A percentile compares a stretch with the other conserved stretches of the same genome.
phyloP scores from a whole-genome alignment of 2,113 vertebrate genomes.

The Myanophis thanlyinensis region DNA sequence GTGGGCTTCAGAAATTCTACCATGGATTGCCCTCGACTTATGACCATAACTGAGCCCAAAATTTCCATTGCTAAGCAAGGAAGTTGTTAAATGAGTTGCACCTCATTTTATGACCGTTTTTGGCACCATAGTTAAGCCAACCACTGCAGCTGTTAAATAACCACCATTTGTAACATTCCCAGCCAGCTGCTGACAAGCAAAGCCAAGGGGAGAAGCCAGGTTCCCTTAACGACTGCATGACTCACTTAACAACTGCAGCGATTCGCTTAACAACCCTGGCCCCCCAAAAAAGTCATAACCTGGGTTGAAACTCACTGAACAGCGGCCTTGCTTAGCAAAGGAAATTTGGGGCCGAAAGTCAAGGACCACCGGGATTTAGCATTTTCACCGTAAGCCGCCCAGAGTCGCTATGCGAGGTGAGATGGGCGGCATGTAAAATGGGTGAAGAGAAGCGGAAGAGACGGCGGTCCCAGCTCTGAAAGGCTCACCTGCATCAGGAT shows the following conservation, averaged over 20 bases:
- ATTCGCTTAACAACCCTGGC: too few species aligned
- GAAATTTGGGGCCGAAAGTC: not conserved
- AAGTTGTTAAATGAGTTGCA: too few species aligned
- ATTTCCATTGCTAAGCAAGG: too few species aligned
- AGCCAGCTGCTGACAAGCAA: not conserved
- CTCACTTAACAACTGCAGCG: not conserved
- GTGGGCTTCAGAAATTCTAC: too few species aligned
- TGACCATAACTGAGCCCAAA: too few species aligned
- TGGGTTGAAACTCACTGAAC: not conserved
- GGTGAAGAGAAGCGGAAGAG: too few species aligned
- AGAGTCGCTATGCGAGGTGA: too few species aligned
- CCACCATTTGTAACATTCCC: not conserved
- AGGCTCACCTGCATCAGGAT: not conserved
- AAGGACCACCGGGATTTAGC: not conserved
- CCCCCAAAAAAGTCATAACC: too few species aligned
- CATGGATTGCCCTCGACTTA: too few species aligned
- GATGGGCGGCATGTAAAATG: too few species aligned
- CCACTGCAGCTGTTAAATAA: not conserved
- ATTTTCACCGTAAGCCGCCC: too few species aligned
- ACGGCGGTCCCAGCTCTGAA: not conserved
- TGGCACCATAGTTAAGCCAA: not conserved
- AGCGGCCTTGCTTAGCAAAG: not conserved
- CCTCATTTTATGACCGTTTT: not conserved
- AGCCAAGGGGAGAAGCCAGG: not conserved
- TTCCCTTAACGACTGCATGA: not conserved